Evolutionary conservation across 2,113 vertebrate species (phyloP).

Genomic region (Tyto alba): DNA sequence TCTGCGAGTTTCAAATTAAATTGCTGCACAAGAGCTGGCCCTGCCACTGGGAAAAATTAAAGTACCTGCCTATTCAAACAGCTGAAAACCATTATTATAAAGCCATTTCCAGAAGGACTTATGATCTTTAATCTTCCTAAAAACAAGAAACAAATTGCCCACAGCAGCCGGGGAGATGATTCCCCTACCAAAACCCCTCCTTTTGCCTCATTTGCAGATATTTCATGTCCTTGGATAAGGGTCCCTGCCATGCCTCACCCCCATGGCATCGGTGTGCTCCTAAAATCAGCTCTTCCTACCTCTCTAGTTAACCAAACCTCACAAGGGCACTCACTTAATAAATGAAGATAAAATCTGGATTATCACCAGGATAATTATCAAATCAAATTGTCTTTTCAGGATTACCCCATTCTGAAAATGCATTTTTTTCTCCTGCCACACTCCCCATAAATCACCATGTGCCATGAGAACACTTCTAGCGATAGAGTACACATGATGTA

Average conservation of each 20-base stretch:
- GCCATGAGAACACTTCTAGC: not conserved
- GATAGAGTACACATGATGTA: not conserved
- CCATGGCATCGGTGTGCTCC: not conserved
- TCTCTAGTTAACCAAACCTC: not conserved
- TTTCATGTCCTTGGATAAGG: not conserved
- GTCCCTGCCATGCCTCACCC: not conserved
- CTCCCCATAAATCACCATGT: not conserved
- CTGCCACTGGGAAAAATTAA: not conserved
- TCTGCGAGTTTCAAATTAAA: not conserved
- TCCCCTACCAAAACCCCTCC: not conserved
- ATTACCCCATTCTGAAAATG: not conserved
- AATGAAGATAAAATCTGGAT: not conserved
- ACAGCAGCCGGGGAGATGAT: not conserved
- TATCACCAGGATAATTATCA: not conserved
- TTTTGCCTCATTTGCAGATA: not conserved
- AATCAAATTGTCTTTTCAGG: not conserved
- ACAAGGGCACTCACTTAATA: not conserved
- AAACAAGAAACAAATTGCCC: not conserved
- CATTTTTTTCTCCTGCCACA: fast-evolving
- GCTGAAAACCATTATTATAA: not conserved
- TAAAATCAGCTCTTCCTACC: not conserved
- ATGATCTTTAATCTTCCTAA: not conserved
- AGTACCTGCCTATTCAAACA: not conserved
- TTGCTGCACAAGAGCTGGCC: not conserved
- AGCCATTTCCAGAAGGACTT: not conserved